These are phyloP conservation scores for Cichlasoma orientale DNA, from an alignment of 2,797 vertebrate species.

Conservation along the genomic window DNA sequence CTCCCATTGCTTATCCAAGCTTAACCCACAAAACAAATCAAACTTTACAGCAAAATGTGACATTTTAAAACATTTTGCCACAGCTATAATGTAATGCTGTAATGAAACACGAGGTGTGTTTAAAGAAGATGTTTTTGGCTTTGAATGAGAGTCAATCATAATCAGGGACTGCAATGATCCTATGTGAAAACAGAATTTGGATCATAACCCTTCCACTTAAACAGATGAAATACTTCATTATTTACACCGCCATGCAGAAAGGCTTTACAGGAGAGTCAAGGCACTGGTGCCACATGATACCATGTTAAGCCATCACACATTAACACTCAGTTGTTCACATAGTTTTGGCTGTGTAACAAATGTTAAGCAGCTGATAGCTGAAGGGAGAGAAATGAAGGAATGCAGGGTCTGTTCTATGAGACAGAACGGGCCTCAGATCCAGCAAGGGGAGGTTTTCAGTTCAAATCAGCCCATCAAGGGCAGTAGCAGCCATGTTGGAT, in stretches of 20 bases:
- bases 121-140: not conserved
- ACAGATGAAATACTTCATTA: too few species aligned
- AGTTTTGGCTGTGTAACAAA: not conserved
- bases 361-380: not conserved
- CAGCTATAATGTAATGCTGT: not conserved
- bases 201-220: too few species aligned
- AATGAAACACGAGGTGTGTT: not conserved
- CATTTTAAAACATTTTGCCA: not conserved
- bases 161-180: not conserved
- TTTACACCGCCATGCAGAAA: not conserved
- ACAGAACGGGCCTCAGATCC: not conserved
- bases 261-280: not conserved
- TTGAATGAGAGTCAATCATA: not conserved
- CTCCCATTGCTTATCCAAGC: not conserved
- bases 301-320: not conserved
- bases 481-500: constrained; percentile 47
- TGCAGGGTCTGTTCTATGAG: not conserved
- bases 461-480: constrained; percentile 16
- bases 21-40: not conserved
- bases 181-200: too few species aligned
- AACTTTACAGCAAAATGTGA: not conserved
- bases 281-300: not conserved
- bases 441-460: not conserved
- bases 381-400: not conserved
- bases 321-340: not conserved